Percentiles rank a stretch among this genome's conserved stretches.
Evolutionary conservation across 2,888 invertebrate genomes (phyloP).

Genomic region (Scaeva pyrastri): DNA sequence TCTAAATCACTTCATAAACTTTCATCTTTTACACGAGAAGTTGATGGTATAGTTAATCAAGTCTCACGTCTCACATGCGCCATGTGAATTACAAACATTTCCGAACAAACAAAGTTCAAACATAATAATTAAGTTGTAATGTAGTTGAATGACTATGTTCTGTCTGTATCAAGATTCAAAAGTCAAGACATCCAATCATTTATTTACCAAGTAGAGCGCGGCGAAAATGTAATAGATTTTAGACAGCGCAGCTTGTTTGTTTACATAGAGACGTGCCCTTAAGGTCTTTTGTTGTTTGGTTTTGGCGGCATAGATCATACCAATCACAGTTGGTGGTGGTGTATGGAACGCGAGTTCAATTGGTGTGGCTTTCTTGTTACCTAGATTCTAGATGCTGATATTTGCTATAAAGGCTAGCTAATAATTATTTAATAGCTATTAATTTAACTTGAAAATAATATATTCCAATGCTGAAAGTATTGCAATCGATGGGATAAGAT

Average conservation of each 20-base stretch:
- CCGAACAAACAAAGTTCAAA: conserved; percentile 38
- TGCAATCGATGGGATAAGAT: conserved; percentile 17
- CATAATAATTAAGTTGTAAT: conserved; percentile 4
- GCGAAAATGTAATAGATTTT: conserved; percentile 58
- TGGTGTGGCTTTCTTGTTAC: conserved; percentile 31
- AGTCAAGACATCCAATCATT: conserved; percentile 25
- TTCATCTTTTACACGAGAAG: conserved; percentile 8
- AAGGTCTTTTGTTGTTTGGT: conserved; percentile 30
- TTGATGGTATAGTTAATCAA: not conserved
- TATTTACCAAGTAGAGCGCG: conserved; percentile 59
- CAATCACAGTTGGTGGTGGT: conserved; percentile 41
- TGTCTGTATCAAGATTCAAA: conserved; percentile 16
- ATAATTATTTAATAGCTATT: conserved; percentile 40
- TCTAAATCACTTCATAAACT: not conserved
- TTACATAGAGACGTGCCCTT: conserved; percentile 47
- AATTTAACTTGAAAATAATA: conserved; percentile 31
- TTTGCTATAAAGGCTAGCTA: not conserved
- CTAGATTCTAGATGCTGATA: conserved; percentile 32
- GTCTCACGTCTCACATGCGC: conserved; percentile 52
- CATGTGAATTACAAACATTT: conserved; percentile 66
- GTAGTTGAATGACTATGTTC: not conserved
- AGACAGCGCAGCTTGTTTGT: conserved; percentile 54
- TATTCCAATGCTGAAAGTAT: not conserved
- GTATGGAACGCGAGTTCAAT: conserved; percentile 15
- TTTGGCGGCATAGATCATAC: conserved; percentile 69